Base-by-base conservation (phyloP, 1,140 invertebrate species). In the Andrena cerasifolii region DNA sequence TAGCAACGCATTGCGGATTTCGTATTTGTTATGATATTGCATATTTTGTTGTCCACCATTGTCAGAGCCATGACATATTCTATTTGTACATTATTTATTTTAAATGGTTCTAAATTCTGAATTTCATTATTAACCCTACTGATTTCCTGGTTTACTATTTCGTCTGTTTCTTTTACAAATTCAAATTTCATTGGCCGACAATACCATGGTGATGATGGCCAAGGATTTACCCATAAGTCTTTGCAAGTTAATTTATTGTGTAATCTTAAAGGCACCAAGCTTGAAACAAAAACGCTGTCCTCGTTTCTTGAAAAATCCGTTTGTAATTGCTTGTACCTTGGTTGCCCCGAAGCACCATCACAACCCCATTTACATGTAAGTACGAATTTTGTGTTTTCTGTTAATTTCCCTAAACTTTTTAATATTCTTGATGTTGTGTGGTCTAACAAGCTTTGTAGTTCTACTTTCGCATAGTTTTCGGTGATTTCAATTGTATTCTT, bases 21-120 rank as follows among this genome's bases (percentile, higher is more conserved):
- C 12, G 85, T 92, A 6, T 72, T 66, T 14, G 89, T 90, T 7
- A 89, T 70, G 6, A 88, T 88, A 79, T 93, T 93, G 33, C 89
- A 91, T 4, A 93, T 89, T 82, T 86, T 86, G 7, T 65, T 81
- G 33, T 86, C 67, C 21, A 85, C 53, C 31, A 85, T 68, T 18
- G 78, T 85, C 10, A 79, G 14, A 6, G 59, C 26, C 14, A 85
- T 54, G 24, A 12, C 10, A 28, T 21, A n/a, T 73, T 53, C 54
- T 67, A 67, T 36, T 21, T 65, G 26, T 82, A 45, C 47, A 18
- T 65, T n/a, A 49, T 59, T 71, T 68, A 8, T 45, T 59, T 53
- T 12, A 47, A 47, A 14, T 47, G 45, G 45, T 47, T 5, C 26
- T 53, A 53, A 53, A 0, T 7, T 53, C 26, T 53, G n/a, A 0